Evolutionary conservation across 2,888 invertebrate genomes (phyloP).

Genomic region (Protonemura montana): DNA sequence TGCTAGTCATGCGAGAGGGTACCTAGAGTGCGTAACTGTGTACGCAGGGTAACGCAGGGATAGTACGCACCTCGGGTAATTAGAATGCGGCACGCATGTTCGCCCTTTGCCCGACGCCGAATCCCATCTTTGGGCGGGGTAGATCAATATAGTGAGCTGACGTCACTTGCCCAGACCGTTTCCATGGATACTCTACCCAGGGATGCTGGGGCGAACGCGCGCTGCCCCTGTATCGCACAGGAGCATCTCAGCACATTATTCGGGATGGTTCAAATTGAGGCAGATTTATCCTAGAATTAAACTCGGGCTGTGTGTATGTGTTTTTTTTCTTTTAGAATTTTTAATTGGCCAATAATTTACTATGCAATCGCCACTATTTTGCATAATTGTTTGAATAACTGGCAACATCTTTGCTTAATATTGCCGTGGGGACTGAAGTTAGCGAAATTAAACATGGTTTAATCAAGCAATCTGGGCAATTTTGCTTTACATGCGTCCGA

Average conservation of each 20-base stretch:
- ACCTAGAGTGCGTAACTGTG: not conserved
- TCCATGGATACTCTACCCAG: constrained; percentile 39
- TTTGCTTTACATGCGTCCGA: not conserved
- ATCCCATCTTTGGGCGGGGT: constrained; percentile 33
- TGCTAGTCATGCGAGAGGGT: not conserved
- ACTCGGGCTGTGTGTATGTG: not conserved
- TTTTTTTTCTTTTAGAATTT: not conserved
- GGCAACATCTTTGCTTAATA: constrained; percentile 7
- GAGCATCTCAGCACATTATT: constrained; percentile 44
- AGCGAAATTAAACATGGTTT: not conserved
- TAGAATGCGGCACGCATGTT: constrained; percentile 12
- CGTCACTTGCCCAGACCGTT: constrained; percentile 42
- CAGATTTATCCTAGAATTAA: not conserved
- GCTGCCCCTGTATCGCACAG: constrained; percentile 9
- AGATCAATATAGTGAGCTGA: constrained; percentile 33
- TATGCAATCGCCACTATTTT: not conserved
- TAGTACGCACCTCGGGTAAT: not conserved
- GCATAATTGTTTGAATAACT: constrained; percentile 12
- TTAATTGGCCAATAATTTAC: not conserved
- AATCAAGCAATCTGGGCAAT: not conserved
- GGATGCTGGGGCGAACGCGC: constrained; percentile 36
- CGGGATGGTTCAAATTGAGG: constrained; percentile 47
- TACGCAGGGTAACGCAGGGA: not conserved
- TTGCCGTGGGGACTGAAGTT: not conserved
- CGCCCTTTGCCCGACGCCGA: not conserved